These are phyloP conservation scores for Drosophila acutilabella DNA, from an alignment of 2,888 invertebrate genomes.

Conservation along the genomic window DNA sequence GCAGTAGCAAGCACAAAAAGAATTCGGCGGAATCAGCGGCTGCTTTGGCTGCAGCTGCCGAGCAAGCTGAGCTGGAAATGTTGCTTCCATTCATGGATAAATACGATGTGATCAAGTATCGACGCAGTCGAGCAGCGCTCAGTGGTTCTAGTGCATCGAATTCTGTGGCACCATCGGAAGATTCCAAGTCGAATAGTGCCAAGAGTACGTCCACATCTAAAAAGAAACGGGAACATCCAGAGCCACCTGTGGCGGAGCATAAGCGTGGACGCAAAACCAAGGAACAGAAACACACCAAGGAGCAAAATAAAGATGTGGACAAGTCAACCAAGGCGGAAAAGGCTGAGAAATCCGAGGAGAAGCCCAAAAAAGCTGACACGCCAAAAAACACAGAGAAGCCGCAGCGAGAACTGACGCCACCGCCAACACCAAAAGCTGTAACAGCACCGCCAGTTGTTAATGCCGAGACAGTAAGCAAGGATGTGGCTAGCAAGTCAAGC, in stretches of 20 bases:
- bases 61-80: conserved; percentile 82
- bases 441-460: conserved; percentile 11
- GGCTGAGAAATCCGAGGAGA: conserved; percentile 30
- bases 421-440: neutral
- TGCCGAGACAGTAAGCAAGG: conserved; percentile 19
- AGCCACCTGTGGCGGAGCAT: conserved; percentile 38
- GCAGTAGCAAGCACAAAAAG: conserved; percentile 59
- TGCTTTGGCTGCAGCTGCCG: conserved; percentile 76
- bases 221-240: conserved; percentile 57
- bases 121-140: conserved; percentile 85
- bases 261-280: conserved; percentile 65
- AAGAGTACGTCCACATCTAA: conserved; percentile 52
- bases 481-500: conserved; percentile 22
- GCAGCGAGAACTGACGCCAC: conserved; percentile 26
- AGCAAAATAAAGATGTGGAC: conserved; percentile 31
- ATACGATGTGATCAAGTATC: conserved; percentile 88
- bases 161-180: conserved; percentile 56
- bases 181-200: conserved; percentile 50
- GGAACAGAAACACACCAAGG: conserved; percentile 68
- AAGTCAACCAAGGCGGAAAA: conserved; percentile 29
- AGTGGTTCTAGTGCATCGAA: conserved; percentile 85
- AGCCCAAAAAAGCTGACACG: conserved; percentile 42
- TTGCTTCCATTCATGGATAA: conserved; percentile 86
- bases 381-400: conserved; percentile 47
- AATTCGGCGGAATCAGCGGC: conserved; percentile 66